Evolutionary conservation across 2,888 invertebrate species (phyloP).

Genomic region (Callosobruchus maculatus): DNA sequence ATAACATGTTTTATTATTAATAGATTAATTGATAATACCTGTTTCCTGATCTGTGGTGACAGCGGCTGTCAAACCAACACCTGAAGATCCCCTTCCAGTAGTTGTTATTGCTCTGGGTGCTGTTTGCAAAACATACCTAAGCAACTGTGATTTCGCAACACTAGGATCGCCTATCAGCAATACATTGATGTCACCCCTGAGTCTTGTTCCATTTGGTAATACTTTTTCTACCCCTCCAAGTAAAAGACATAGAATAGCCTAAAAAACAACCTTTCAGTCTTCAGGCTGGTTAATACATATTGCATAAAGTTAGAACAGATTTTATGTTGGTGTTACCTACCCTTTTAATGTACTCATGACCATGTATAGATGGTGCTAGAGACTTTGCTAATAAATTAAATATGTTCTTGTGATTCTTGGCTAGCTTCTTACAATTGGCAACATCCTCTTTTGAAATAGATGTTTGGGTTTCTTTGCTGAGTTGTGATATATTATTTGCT

Average conservation of each 20-base stretch:
- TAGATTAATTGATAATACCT: not conserved
- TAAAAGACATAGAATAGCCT: constrained; percentile 87
- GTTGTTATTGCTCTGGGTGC: constrained; percentile 96
- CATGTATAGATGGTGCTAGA: constrained; percentile 96
- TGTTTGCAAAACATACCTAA: constrained; percentile 89
- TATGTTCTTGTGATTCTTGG: constrained; percentile 70
- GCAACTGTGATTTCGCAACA: constrained; percentile 94
- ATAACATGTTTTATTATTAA: not conserved
- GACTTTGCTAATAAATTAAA: constrained; percentile 89
- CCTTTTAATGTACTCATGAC: constrained; percentile 93
- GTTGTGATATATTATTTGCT: constrained; percentile 85
- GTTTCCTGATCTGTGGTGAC: constrained; percentile 96
- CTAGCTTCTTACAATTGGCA: constrained; percentile 78
- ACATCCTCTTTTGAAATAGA: constrained; percentile 84
- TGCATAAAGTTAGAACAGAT: not conserved
- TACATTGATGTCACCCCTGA: constrained; percentile 67
- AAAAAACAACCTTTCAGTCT: not conserved
- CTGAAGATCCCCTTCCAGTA: constrained; percentile 96
- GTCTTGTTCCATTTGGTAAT: constrained; percentile 84
- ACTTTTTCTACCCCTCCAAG: constrained; percentile 95
- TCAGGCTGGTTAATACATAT: not conserved
- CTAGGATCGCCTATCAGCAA: constrained; percentile 94
- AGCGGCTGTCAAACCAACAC: constrained; percentile 97
- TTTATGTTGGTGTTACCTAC: not conserved
- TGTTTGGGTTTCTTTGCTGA: constrained; percentile 82